phyloP scores from a whole-genome alignment of 2,888 invertebrate genomes.

The Dioctria linearis region DNA sequence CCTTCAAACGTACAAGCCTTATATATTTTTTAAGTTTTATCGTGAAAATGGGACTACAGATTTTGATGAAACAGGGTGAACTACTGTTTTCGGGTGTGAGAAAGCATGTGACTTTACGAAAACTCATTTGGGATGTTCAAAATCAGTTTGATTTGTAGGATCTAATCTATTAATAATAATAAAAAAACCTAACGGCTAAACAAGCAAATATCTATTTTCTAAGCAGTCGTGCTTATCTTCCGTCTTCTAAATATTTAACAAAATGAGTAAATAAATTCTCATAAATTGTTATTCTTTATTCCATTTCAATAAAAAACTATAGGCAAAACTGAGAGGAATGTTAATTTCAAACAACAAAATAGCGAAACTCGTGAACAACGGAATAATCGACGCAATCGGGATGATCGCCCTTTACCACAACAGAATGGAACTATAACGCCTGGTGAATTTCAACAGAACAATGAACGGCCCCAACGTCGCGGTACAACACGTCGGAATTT shows the following conservation, averaged over 20 bases:
- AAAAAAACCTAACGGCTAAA: too few relatives aligned
- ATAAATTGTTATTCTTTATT: slow-evolving; percentile 1
- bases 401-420: slow-evolving; percentile 66
- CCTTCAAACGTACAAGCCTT: too few relatives aligned
- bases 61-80: too few relatives aligned
- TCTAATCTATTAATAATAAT: too few relatives aligned
- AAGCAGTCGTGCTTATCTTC: too few relatives aligned
- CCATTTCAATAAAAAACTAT: not conserved
- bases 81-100: too few relatives aligned
- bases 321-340: slow-evolving; percentile 48
- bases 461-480: slow-evolving; percentile 67
- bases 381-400: slow-evolving; percentile 78
- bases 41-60: too few relatives aligned
- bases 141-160: too few relatives aligned
- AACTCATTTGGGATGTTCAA: too few relatives aligned
- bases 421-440: slow-evolving; percentile 66
- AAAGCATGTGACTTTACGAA: too few relatives aligned
- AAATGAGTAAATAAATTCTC: slow-evolving; percentile 9
- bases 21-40: too few relatives aligned
- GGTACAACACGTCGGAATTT: slow-evolving; percentile 66
- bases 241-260: not conserved
- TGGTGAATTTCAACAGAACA: slow-evolving; percentile 73
- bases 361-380: slow-evolving; percentile 81
- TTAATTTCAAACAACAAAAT: slow-evolving; percentile 64
- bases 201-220: too few relatives aligned